phyloP scores from a whole-genome alignment of 2,113 vertebrate species.

The Oenanthe oenanthe region DNA sequence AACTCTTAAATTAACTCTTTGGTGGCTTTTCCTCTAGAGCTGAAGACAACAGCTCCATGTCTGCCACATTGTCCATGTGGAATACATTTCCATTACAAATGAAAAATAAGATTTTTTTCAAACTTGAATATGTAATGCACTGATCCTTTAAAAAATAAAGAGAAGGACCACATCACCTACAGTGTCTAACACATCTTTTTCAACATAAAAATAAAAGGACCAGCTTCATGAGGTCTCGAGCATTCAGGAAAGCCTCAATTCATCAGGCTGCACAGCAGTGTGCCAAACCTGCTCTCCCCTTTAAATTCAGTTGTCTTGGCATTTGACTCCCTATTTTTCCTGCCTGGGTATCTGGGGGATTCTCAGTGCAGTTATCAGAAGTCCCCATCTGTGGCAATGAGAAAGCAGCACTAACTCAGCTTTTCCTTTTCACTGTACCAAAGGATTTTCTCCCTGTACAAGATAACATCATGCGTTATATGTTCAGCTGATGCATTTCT shows the following conservation, averaged over 20 bases:
- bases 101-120: neutral
- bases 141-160: neutral
- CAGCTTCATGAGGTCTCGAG: neutral
- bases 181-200: neutral
- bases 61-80: neutral
- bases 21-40: neutral
- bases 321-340: neutral
- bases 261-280: neutral
- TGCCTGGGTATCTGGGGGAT: neutral
- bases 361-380: neutral
- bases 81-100: neutral
- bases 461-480: neutral
- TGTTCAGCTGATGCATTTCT: neutral
- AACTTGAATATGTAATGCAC: neutral
- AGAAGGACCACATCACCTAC: neutral
- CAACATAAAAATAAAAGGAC: neutral
- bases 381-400: neutral
- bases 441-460: neutral
- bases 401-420: neutral
- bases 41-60: neutral
- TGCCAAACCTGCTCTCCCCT: neutral
- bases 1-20: neutral
- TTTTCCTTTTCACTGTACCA: neutral
- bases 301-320: neutral
- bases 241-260: neutral